Conservation (phyloP, 1,140 invertebrate species). For the Listronotus bonariensis region DNA sequence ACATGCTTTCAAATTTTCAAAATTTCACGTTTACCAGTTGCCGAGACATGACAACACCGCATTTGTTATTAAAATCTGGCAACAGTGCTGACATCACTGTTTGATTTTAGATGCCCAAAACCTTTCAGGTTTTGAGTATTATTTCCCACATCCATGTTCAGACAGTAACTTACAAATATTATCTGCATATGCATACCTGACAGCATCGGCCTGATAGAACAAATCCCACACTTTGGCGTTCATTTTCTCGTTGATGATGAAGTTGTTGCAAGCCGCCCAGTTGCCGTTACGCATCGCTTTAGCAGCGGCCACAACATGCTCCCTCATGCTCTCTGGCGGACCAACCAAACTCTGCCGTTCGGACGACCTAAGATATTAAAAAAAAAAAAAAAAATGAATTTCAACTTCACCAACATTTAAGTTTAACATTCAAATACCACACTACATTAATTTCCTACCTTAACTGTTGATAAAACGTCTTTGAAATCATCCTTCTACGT, state of each 20-base stretch:
- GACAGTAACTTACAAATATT: too few species aligned
- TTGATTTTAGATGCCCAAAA: too few species aligned
- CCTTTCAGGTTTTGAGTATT: too few species aligned
- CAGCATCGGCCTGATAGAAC: constrained; percentile 92
- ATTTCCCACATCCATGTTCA: too few species aligned
- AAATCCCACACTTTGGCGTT: constrained; percentile 98
- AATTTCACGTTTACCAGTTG: too few species aligned
- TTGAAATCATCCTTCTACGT: constrained; percentile 95
- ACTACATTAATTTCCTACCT: constrained; percentile 41
- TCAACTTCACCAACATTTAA: too few species aligned
- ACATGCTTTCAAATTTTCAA: too few species aligned
- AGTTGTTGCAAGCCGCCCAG: constrained; percentile 93
- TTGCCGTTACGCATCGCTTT: constrained; percentile 98
- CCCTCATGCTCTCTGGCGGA: constrained; percentile 98
- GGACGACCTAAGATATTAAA: constrained; percentile 57
- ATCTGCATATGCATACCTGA: constrained; percentile 60
- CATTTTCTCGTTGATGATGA: constrained; percentile 99
- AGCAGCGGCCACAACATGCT: constrained; percentile 98
- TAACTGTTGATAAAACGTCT: constrained; percentile 98
- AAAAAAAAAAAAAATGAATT: too few species aligned
- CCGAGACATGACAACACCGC: too few species aligned
- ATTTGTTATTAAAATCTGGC: too few species aligned
- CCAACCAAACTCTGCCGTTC: constrained; percentile 95
- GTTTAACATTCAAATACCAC: too few species aligned
- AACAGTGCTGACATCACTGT: too few species aligned